A percentile compares a stretch with the other conserved stretches of the same genome.
These are phyloP conservation scores for Xyrichtys novacula DNA, from an alignment of 2,797 vertebrate genomes.

Conservation along the genomic window DNA sequence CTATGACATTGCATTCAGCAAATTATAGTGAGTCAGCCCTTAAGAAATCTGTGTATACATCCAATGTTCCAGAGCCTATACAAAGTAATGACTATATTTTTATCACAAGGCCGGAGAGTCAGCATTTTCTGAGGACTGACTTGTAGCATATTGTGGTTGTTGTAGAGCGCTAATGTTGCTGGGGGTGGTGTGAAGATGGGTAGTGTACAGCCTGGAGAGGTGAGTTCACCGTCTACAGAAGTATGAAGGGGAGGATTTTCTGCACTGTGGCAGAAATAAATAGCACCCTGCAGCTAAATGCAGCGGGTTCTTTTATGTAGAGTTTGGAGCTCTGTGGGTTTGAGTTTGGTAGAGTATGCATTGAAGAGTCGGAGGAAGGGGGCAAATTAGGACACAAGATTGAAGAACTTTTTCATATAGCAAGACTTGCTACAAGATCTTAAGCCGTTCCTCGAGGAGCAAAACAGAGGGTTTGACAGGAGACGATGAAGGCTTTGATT, in stretches of 20 bases:
- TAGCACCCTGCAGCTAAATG: conserved; percentile 17
- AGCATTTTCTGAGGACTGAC: not conserved
- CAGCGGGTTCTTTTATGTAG: conserved; percentile 16
- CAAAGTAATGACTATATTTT: not conserved
- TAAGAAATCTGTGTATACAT: conserved; percentile 1
- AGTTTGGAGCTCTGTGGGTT: conserved; percentile 15
- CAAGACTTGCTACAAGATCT: conserved; percentile 25
- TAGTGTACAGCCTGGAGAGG: conserved; percentile 3
- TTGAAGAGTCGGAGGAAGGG: conserved; percentile 22
- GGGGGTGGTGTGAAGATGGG: not conserved
- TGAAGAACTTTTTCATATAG: conserved; percentile 39
- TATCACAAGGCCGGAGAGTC: not conserved
- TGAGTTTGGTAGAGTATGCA: conserved; percentile 27
- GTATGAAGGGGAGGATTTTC: conserved; percentile 29
- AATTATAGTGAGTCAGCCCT: not conserved
- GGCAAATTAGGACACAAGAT: conserved; percentile 38
- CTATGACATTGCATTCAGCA: conserved; percentile 3
- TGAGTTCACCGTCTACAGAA: conserved; percentile 8
- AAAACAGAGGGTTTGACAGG: conserved; percentile 4
- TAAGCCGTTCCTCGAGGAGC: conserved; percentile 9
- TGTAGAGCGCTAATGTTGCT: not conserved
- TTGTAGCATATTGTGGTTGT: conserved; percentile 12
- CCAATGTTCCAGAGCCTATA: not conserved
- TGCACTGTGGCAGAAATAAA: conserved; percentile 18
- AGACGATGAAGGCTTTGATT: conserved; percentile 15